Percentiles rank a stretch among this genome's conserved stretches.
These are phyloP conservation scores for Phallusia fumigata DNA, from an alignment of 23 tunicate genomes.

Conservation along the genomic window DNA sequence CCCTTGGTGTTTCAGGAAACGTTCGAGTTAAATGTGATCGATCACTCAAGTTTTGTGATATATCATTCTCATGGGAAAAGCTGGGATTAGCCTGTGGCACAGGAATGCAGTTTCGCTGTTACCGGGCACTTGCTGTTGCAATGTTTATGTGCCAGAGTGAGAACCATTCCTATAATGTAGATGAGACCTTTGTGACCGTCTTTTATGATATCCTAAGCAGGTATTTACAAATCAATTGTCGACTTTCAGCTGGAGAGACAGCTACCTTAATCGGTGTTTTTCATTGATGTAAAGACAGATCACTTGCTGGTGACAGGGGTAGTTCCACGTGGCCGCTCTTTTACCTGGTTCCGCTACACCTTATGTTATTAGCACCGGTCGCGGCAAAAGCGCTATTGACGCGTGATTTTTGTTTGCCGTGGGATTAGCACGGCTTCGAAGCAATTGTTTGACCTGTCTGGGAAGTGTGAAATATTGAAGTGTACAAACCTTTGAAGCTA, in stretches of 20 bases:
- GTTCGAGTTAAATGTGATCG: not conserved
- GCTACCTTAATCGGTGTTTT: not conserved
- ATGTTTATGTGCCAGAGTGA: no score
- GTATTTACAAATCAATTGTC: no score
- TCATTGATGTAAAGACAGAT: not conserved
- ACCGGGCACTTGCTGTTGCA: not conserved
- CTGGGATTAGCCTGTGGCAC: not conserved
- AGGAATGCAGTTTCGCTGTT: not conserved
- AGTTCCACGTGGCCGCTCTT: not conserved
- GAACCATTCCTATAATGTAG: no score
- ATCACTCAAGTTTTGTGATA: not conserved
- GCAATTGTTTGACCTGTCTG: no score
- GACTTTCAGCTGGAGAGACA: no score
- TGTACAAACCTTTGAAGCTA: no score
- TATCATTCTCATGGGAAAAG: not conserved
- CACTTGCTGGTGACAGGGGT: not conserved
- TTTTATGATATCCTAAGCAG: no score
- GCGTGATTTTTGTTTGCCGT: not conserved
- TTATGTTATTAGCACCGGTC: not conserved
- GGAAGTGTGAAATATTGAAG: no score
- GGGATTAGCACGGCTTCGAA: not conserved
- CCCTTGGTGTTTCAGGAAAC: slow-evolving; percentile 1
- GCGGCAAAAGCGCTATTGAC: not conserved
- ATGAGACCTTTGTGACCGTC: no score
- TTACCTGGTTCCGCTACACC: not conserved